Percentiles rank a stretch among this genome's conserved stretches.
These are phyloP conservation scores for Brachyhypopomus occidentalis DNA, from an alignment of 2,113 vertebrate genomes.

Conservation along the genomic window DNA sequence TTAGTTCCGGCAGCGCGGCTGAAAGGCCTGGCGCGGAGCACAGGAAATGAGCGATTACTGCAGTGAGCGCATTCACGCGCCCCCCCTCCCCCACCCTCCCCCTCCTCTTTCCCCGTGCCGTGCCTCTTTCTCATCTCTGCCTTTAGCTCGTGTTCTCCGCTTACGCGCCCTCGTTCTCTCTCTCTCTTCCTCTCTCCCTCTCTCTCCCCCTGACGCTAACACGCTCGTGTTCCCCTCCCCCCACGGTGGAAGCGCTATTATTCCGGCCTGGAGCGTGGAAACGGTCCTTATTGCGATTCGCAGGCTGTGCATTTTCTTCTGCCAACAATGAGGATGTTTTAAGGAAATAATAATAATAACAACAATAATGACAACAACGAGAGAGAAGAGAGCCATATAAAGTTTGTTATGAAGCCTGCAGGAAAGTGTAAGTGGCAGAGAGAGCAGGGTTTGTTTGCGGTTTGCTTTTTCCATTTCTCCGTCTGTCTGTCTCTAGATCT, in stretches of 20 bases:
- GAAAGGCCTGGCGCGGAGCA: constrained; percentile 61
- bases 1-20: constrained; percentile 62
- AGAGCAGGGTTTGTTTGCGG: constrained; percentile 34
- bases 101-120: background rate
- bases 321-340: no score
- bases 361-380: no score
- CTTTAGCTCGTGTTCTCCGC: background rate
- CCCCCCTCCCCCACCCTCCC: background rate
- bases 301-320: no score
- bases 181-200: background rate
- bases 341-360: no score
- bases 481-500: no score
- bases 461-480: constrained; percentile 19
- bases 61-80: constrained; percentile 50
- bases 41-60: constrained; percentile 65
- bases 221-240: background rate
- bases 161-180: background rate
- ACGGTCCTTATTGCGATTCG: background rate
- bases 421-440: constrained; percentile 1
- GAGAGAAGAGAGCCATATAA: no score
- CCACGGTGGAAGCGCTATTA: background rate
- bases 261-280: background rate
- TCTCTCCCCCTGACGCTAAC: background rate
- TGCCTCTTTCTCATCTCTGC: background rate
- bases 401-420: no score